Conservation (phyloP, 1,140 invertebrate genomes). For the Sitophilus oryzae region DNA sequence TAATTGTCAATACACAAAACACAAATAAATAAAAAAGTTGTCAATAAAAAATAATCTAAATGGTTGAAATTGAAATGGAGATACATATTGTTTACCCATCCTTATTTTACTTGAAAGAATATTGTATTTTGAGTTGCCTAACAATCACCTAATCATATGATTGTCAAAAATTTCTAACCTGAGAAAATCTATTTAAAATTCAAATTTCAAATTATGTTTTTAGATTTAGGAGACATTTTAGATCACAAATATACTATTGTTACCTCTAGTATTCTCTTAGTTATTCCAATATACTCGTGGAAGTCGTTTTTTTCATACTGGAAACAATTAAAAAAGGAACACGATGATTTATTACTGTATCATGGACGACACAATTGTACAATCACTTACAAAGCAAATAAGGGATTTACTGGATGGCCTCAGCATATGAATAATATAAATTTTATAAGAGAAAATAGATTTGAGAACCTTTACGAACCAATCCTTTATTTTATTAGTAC, state of each 20-base stretch:
- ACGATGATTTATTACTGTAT: conserved; percentile 6
- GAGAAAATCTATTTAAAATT: no score
- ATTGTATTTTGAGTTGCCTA: no score
- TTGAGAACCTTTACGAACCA: conserved; percentile 11
- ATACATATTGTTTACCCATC: no score
- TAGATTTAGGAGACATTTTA: no score
- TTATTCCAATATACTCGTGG: conserved; percentile 6
- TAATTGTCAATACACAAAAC: no score
- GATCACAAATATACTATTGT: background rate
- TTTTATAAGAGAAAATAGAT: background rate
- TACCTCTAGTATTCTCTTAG: background rate
- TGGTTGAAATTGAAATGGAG: no score
- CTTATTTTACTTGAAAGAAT: no score
- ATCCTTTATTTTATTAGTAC: conserved; percentile 15
- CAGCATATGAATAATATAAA: background rate
- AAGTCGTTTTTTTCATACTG: conserved; percentile 2
- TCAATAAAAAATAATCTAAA: no score
- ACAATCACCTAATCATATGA: no score
- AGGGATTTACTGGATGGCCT: conserved; percentile 12
- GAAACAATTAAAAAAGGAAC: conserved; percentile 3
- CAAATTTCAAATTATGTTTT: no score
- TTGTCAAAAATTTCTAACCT: no score
- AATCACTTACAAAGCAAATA: conserved; percentile 11
- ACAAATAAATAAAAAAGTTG: no score
- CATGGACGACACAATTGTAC: conserved; percentile 10